phyloP scores from a whole-genome alignment of 2,888 invertebrate species.

The Drosophila fulvimacula region DNA sequence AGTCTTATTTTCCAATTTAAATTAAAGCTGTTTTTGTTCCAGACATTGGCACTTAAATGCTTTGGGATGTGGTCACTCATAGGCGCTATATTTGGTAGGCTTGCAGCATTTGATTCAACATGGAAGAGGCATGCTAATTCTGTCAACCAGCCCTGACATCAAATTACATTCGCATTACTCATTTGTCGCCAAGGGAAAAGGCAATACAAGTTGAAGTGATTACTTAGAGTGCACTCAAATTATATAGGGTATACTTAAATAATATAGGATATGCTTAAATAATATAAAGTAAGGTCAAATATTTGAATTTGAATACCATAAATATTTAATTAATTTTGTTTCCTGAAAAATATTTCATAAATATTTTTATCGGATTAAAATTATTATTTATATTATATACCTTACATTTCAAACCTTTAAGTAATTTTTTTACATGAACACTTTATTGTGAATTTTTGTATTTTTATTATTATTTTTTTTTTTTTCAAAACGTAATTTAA shows the following conservation, averaged over 20 bases:
- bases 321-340: too few species aligned
- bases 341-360: too few species aligned
- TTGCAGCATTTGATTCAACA: slow-evolving; percentile 38
- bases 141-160: slow-evolving; percentile 60
- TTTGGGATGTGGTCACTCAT: slow-evolving; percentile 64
- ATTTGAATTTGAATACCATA: too few species aligned
- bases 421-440: too few species aligned
- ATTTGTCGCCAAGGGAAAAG: slow-evolving; percentile 1
- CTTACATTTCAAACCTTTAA: too few species aligned
- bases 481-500: too few species aligned
- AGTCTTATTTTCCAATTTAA: slow-evolving; percentile 59
- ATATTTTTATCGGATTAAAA: too few species aligned
- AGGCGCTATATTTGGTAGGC: slow-evolving; percentile 54
- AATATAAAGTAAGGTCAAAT: too few species aligned
- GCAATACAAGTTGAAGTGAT: neutral
- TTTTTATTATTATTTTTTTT: too few species aligned
- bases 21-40: slow-evolving; percentile 57
- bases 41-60: slow-evolving; percentile 76
- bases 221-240: neutral
- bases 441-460: too few species aligned
- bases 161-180: slow-evolving; percentile 70
- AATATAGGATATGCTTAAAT: too few species aligned
- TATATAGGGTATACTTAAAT: neutral
- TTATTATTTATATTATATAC: too few species aligned
- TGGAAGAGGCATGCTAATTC: slow-evolving; percentile 63